phyloP scores from a whole-genome alignment of 1,140 invertebrate genomes.

The Drosophila erecta region DNA sequence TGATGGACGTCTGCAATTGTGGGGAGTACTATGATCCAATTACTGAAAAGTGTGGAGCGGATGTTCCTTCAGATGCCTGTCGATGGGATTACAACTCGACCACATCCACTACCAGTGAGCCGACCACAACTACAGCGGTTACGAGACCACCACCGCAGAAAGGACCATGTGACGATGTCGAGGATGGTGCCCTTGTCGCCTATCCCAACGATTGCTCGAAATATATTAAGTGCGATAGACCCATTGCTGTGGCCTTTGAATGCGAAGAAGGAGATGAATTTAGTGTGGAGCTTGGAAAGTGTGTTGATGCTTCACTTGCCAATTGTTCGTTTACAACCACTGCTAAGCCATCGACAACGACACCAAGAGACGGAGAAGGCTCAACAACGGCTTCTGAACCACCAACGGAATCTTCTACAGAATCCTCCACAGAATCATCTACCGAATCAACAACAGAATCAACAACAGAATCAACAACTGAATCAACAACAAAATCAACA shows the following conservation, averaged over 20 bases:
- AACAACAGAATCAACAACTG: conserved; percentile 1
- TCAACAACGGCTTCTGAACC: not conserved
- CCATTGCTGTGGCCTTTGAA: conserved; percentile 59
- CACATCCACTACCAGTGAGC: conserved; percentile 27
- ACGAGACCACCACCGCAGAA: conserved; percentile 59
- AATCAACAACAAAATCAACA: not conserved
- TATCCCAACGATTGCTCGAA: conserved; percentile 76
- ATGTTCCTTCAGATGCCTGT: conserved; percentile 66
- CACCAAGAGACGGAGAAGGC: conserved; percentile 8
- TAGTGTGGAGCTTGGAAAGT: conserved; percentile 32
- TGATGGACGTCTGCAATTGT: conserved; percentile 71
- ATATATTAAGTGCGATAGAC: conserved; percentile 62
- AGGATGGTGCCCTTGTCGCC: conserved; percentile 48
- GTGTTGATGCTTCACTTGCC: conserved; percentile 55
- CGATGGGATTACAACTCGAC: conserved; percentile 62
- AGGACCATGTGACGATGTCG: conserved; percentile 56
- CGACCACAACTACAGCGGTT: conserved; percentile 31
- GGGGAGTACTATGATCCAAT: conserved; percentile 73
- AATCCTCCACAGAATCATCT: not conserved
- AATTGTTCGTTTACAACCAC: conserved; percentile 56
- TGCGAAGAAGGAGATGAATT: conserved; percentile 64
- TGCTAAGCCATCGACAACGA: conserved; percentile 9
- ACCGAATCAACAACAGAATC: conserved; percentile 6
- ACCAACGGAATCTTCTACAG: conserved; percentile 6
- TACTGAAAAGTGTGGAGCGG: conserved; percentile 44